Percentiles rank a stretch among this genome's conserved stretches.
Conservation (phyloP, 2,797 vertebrate genomes). For the Sebastes itinus region DNA sequence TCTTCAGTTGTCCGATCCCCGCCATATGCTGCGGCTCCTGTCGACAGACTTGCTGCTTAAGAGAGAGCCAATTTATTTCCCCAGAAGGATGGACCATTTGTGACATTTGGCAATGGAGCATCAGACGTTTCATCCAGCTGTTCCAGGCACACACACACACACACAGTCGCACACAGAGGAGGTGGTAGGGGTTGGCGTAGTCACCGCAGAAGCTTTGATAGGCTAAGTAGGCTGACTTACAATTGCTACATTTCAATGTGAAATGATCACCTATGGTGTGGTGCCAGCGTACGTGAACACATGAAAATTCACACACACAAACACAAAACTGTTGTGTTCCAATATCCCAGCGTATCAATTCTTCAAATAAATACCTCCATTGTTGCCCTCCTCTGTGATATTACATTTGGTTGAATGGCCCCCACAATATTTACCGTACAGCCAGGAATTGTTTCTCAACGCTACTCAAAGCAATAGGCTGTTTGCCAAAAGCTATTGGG, state of each 20-base stretch:
- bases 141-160: constrained; percentile 49
- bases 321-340: constrained; percentile 25
- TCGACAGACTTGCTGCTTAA: constrained; percentile 66
- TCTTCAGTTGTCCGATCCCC: constrained; percentile 63
- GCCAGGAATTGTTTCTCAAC: constrained; percentile 51
- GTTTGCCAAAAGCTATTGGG: constrained; percentile 60
- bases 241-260: constrained; percentile 43
- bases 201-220: constrained; percentile 37
- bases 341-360: constrained; percentile 36
- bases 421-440: constrained; percentile 57
- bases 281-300: not conserved
- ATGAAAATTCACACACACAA: constrained; percentile 13
- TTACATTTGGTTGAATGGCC: constrained; percentile 45
- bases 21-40: constrained; percentile 72
- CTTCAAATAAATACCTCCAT: constrained; percentile 29
- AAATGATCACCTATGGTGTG: constrained; percentile 18
- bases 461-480: constrained; percentile 49
- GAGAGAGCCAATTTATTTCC: constrained; percentile 79
- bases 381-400: constrained; percentile 35
- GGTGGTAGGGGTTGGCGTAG: not conserved
- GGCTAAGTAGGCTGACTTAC: constrained; percentile 43
- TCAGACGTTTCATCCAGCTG: constrained; percentile 73
- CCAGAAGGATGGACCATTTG: constrained; percentile 74
- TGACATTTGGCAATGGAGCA: constrained; percentile 77
- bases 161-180: constrained; percentile 7